Evolutionary conservation across 1,140 invertebrate species (phyloP).

Genomic region (Drosophila hydei): DNA sequence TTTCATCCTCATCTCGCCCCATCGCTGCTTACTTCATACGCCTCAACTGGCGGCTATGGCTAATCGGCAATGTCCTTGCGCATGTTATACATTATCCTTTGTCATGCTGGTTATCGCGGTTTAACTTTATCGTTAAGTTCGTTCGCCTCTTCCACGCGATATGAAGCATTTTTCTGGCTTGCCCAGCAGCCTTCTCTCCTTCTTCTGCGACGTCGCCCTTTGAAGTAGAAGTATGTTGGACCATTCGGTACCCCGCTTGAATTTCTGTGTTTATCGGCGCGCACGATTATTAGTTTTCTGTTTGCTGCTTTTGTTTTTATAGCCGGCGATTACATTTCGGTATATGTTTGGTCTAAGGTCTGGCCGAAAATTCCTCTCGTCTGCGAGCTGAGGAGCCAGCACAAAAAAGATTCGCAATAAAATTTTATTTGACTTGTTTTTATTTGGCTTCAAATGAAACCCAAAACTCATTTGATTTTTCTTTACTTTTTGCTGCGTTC

Average conservation of each 20-base stretch:
- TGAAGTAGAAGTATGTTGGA: constrained; percentile 11
- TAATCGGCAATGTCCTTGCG: constrained; percentile 56
- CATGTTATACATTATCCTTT: constrained; percentile 69
- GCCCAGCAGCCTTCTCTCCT: background rate
- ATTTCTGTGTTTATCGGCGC: constrained; percentile 71
- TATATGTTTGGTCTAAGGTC: constrained; percentile 47
- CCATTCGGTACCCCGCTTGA: constrained; percentile 24
- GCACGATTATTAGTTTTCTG: constrained; percentile 74
- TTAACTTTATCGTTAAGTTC: constrained; percentile 72
- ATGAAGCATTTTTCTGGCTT: constrained; percentile 39
- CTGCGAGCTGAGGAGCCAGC: constrained; percentile 15
- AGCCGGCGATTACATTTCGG: constrained; percentile 68
- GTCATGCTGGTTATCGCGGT: constrained; percentile 77
- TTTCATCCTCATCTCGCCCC: background rate
- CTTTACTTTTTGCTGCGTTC: background rate
- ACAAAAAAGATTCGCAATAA: constrained; percentile 66
- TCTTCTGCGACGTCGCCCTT: background rate
- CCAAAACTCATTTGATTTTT: constrained; percentile 58
- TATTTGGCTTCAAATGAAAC: constrained; percentile 60
- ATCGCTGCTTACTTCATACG: constrained; percentile 51
- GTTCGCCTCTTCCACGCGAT: constrained; percentile 20
- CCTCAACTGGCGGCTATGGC: constrained; percentile 47
- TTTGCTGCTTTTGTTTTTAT: constrained; percentile 75
- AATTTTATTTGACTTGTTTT: constrained; percentile 68
- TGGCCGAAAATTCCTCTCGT: constrained; percentile 1